Evolutionary conservation across 64 coral and sea anemone species (phyloP), one percentile per base, ranked within the genome.

Genomic region (Cladopsammia gracilis): DNA sequence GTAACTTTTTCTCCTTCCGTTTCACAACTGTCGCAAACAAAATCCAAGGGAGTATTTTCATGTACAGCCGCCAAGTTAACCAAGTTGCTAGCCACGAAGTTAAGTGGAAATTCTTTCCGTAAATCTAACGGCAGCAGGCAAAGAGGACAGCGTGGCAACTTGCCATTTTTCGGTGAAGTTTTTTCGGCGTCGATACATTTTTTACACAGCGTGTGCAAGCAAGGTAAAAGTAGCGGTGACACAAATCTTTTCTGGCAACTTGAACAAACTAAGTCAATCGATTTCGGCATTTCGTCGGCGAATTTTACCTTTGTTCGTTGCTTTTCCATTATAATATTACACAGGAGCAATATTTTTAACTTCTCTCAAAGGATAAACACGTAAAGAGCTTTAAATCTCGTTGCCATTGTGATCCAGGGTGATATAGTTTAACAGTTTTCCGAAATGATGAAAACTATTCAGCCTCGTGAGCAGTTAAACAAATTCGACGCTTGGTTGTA

Each of bases 121-220:
- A 87, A 22, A 91, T 95, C 94, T 11, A 95, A 22, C 4, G 57
- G 58, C 20, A 73, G 52, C 9, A 62, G 49, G 22, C 94, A 95
- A 3, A 85, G 13, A 3, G 83, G 89, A 64, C 94, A 95, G 18
- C 82, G 74, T 62, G 89, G 42, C 6, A 86, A 66, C n/a, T 79
- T 95, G 5, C 89, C 88, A 43, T 91, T 95, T n/a, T 69, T 86
- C 2, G 75, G 61, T 12, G 62, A 25, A 76, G 68, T 78, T 26
- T 76, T 90, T n/a, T 86, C 85, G 47, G 76, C 82, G 56, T 87
- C 89, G 9, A 95, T 62, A 8, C 94, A 95, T 7, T 89, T 75
- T 74, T 95, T 95, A n/a, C 94, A 95, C 49, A 91, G 23, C 10
- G 82, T 79, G 54, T 95, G 94, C n/a, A 95, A 52, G 53, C 94